Percentiles rank a stretch among this genome's conserved stretches.
Conservation (phyloP, 2,797 vertebrate species). For the Ficedula albicollis region DNA sequence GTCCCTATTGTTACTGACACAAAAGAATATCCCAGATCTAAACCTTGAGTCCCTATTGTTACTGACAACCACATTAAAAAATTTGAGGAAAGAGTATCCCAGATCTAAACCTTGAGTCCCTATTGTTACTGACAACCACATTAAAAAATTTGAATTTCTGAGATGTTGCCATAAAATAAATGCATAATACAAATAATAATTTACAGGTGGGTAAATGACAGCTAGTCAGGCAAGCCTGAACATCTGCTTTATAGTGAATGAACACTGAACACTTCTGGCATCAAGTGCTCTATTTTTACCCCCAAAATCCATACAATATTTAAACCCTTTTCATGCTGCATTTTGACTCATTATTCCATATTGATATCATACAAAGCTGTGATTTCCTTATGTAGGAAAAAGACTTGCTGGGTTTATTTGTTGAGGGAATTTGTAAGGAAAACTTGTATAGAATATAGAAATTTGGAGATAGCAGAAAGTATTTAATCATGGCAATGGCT, state of each 20-base stretch:
- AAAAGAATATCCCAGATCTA: neutral
- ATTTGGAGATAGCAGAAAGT: neutral
- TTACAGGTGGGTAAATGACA: neutral
- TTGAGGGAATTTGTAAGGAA: conserved; percentile 21
- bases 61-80: neutral
- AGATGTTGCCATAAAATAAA: neutral
- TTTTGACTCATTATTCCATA: conserved; percentile 48
- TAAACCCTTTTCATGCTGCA: conserved; percentile 10
- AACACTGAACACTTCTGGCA: neutral
- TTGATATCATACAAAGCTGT: conserved; percentile 11
- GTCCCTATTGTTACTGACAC: neutral
- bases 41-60: neutral
- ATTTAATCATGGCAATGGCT: conserved; percentile 31
- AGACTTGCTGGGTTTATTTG: conserved; percentile 14
- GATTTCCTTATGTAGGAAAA: conserved; percentile 14
- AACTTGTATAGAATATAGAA: neutral
- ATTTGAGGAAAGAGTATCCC: neutral
- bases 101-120: neutral
- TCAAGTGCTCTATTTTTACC: conserved; percentile 37
- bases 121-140: neutral
- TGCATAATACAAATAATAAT: neutral
- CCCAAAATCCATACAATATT: conserved; percentile 27
- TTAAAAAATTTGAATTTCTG: neutral
- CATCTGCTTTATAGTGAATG: neutral
- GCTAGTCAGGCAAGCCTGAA: neutral